phyloP scores from a whole-genome alignment of 2,113 vertebrate genomes.

The Lota lota region DNA sequence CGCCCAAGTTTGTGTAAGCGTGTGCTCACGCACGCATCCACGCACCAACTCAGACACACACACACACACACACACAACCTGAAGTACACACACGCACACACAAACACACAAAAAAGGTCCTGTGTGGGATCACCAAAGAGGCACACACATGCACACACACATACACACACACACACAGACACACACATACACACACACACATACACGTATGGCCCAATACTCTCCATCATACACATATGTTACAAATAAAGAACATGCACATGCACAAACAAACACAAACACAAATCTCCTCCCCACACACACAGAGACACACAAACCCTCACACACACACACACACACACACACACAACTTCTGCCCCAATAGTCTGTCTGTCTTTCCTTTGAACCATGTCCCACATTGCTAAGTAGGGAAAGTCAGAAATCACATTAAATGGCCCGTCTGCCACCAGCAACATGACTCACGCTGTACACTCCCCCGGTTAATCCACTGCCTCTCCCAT shows the following conservation, averaged over 20 bases:
- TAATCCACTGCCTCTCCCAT: too few relatives aligned
- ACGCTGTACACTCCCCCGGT: constrained; percentile 38
- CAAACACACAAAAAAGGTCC: not conserved
- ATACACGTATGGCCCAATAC: constrained; percentile 41
- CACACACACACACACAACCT: constrained; percentile 14
- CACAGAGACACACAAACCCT: constrained; percentile 8
- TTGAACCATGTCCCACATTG: constrained; percentile 74
- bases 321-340: constrained; percentile 27
- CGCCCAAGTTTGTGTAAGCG: constrained; percentile 60
- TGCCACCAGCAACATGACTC: constrained; percentile 66
- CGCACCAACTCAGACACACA: constrained; percentile 1
- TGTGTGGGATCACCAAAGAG: constrained; percentile 3
- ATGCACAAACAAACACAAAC: not conserved
- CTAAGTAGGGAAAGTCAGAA: constrained; percentile 68
- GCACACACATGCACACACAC: too few relatives aligned
- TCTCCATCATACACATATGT: constrained; percentile 46
- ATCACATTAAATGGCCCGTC: constrained; percentile 66
- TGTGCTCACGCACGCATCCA: constrained; percentile 16
- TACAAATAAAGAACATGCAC: constrained; percentile 16
- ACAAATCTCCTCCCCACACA: not conserved
- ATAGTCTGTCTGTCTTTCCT: constrained; percentile 69
- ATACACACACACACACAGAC: constrained; percentile 23
- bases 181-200: constrained; percentile 6
- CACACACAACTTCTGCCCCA: constrained; percentile 38
- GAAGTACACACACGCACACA: constrained; percentile 4